Conservation (phyloP, 2,113 vertebrate species). For the Pithys albifrons region DNA sequence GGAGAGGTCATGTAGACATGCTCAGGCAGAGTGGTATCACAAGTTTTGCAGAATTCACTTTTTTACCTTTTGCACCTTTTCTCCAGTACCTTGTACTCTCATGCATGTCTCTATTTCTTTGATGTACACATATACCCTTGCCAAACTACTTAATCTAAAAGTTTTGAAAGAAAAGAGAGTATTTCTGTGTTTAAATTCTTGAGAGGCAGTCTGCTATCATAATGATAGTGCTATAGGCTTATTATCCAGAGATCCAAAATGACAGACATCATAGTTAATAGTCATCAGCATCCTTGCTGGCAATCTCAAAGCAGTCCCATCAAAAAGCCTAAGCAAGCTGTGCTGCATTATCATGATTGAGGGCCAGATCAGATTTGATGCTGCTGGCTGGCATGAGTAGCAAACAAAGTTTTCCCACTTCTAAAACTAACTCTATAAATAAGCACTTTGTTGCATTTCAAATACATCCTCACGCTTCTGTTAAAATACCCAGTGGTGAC, state of each 20-base stretch:
- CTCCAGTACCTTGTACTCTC: not conserved
- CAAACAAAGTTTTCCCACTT: not conserved
- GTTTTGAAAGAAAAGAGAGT: not conserved
- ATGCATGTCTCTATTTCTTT: not conserved
- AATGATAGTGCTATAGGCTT: not conserved
- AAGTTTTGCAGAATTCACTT: not conserved
- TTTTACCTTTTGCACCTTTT: not conserved
- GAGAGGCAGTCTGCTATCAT: not conserved
- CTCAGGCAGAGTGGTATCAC: not conserved
- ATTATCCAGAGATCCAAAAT: conserved; percentile 22
- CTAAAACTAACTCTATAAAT: not conserved
- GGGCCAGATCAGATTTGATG: not conserved
- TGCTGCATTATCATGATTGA: conserved; percentile 20
- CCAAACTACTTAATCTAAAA: not conserved
- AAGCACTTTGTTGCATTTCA: not conserved
- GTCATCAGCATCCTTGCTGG: conserved; percentile 35
- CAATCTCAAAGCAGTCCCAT: conserved; percentile 4
- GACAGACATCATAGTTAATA: conserved; percentile 48
- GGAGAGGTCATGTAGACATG: not conserved
- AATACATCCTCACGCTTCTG: not conserved
- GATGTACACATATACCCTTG: not conserved
- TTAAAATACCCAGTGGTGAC: not conserved
- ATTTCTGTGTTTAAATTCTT: not conserved
- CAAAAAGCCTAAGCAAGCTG: conserved; percentile 33
- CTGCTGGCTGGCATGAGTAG: not conserved